A percentile compares a stretch with the other conserved stretches of the same genome.
Evolutionary conservation across 1,140 invertebrate genomes (phyloP).

Genomic region (Scaptomyza hsui): DNA sequence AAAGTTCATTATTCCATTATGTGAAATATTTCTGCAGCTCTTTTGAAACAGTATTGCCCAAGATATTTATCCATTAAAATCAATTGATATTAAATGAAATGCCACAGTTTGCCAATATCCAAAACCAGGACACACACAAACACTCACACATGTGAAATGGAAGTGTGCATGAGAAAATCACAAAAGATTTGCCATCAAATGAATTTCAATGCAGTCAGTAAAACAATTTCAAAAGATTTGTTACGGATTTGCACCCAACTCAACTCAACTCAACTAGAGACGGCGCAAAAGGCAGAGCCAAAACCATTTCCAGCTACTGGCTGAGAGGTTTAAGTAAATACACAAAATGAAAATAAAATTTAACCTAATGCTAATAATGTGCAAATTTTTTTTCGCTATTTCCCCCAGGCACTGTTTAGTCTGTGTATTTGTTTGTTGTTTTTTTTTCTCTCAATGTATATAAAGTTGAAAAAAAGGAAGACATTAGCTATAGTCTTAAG

Average conservation of each 20-base stretch:
- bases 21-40: neutral
- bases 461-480: neutral
- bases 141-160: constrained; percentile 17
- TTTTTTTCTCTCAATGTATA: constrained; percentile 4
- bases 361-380: constrained; percentile 72
- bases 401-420: constrained; percentile 62
- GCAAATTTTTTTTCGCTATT: constrained; percentile 51
- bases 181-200: constrained; percentile 64
- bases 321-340: constrained; percentile 25
- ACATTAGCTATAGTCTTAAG: constrained; percentile 4
- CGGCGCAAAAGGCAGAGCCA: neutral
- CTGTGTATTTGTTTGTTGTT: constrained; percentile 35
- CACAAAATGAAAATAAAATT: constrained; percentile 49
- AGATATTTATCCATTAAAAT: constrained; percentile 25
- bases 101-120: constrained; percentile 10
- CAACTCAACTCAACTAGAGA: constrained; percentile 61
- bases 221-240: constrained; percentile 73
- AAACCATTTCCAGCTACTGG: neutral
- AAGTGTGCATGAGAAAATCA: constrained; percentile 33
- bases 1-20: neutral
- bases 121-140: constrained; percentile 31
- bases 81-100: constrained; percentile 30
- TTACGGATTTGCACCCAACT: constrained; percentile 73
- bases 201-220: constrained; percentile 65
- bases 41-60: constrained; percentile 12